Evolutionary conservation across 2,888 invertebrate species (phyloP).

Genomic region (Megaustenia siamemsis): DNA sequence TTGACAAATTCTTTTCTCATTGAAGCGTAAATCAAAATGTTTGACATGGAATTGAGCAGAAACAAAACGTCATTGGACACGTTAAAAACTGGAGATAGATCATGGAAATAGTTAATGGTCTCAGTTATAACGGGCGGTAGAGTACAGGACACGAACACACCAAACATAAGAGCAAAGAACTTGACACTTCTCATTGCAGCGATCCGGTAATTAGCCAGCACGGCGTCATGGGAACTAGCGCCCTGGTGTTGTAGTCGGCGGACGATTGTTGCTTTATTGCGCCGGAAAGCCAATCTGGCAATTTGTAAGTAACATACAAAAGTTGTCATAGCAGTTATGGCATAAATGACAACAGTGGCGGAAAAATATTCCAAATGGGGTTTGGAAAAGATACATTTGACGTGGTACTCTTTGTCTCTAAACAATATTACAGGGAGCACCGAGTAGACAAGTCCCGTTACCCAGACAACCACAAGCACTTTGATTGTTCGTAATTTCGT

Average conservation of each 20-base stretch:
- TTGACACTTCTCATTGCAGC: slow-evolving; percentile 7
- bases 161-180: slow-evolving; percentile 11
- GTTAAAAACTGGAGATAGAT: neutral
- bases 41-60: neutral
- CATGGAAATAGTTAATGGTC: neutral
- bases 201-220: neutral
- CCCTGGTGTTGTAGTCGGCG: neutral
- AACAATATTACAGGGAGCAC: neutral
- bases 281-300: neutral
- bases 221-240: neutral
- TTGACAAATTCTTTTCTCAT: slow-evolving; percentile 5
- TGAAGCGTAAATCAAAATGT: neutral
- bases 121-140: neutral
- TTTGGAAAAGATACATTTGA: neutral
- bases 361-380: neutral
- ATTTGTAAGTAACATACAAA: slow-evolving; percentile 1
- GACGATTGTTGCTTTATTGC: neutral
- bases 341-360: neutral
- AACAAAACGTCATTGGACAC: neutral
- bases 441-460: neutral
- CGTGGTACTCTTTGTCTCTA: neutral
- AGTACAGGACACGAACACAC: neutral
- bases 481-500: neutral
- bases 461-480: neutral
- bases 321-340: neutral